A percentile compares a stretch with the other conserved stretches of the same genome.
Conservation (phyloP, 2,113 vertebrate species). For the Pluvianellus socialis region DNA sequence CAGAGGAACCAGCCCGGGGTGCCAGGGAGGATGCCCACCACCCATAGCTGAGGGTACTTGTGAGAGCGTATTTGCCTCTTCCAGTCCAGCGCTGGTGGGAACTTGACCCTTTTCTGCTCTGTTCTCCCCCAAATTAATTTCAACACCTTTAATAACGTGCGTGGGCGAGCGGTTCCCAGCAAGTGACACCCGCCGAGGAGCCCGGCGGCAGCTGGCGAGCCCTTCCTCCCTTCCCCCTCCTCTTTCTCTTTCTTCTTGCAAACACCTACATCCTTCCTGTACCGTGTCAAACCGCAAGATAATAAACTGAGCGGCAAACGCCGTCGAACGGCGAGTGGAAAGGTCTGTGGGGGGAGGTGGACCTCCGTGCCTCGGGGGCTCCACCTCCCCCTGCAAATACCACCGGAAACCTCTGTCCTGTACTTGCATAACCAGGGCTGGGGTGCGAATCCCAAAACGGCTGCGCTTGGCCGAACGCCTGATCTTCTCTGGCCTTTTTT, state of each 20-base stretch:
- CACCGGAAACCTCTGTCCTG: slow-evolving; percentile 19
- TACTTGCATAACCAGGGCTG: background rate
- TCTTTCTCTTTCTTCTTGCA: slow-evolving; percentile 70
- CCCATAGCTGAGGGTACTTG: accelerated
- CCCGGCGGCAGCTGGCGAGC: background rate
- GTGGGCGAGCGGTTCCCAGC: background rate
- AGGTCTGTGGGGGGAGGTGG: slow-evolving; percentile 34
- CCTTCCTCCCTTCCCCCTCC: background rate
- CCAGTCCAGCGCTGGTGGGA: background rate
- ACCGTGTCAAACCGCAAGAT: slow-evolving; percentile 71
- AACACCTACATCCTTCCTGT: slow-evolving; percentile 87
- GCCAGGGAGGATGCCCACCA: background rate
- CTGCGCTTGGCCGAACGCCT: accelerated
- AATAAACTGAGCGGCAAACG: slow-evolving; percentile 35
- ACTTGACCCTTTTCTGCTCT: background rate
- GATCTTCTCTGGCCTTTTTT: background rate
- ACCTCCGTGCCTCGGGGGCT: background rate
- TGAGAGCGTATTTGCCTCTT: background rate
- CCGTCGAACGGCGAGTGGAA: background rate
- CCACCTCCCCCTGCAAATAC: slow-evolving; percentile 13
- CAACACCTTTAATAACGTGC: background rate
- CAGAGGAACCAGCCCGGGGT: background rate
- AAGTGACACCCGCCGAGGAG: background rate
- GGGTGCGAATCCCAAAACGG: accelerated
- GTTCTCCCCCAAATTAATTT: background rate